Evolutionary conservation across 2,888 invertebrate genomes (phyloP).

Genomic region (Lagria hirta): DNA sequence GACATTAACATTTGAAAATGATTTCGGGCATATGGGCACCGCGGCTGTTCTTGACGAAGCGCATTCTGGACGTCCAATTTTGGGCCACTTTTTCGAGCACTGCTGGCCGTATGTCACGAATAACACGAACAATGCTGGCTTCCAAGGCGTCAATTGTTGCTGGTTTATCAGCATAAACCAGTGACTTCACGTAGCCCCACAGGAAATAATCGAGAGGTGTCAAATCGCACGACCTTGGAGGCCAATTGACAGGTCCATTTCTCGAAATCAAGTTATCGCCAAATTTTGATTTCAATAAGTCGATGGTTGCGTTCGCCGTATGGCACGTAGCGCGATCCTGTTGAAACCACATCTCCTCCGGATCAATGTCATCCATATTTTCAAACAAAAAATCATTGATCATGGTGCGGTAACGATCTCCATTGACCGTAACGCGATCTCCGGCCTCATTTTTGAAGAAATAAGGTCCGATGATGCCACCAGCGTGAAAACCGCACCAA

Average conservation of each 20-base stretch:
- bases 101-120: constrained; percentile 1
- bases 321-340: constrained; percentile 25
- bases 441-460: constrained; percentile 31
- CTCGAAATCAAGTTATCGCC: constrained; percentile 10
- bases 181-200: background rate
- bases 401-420: constrained; percentile 29
- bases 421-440: constrained; percentile 28
- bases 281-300: constrained; percentile 16
- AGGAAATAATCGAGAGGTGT: constrained; percentile 2
- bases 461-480: constrained; percentile 24
- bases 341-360: constrained; percentile 22
- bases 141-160: background rate
- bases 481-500: constrained; percentile 19
- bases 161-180: constrained; percentile 1
- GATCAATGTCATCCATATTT: constrained; percentile 21
- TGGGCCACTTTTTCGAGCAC: background rate
- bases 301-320: constrained; percentile 8
- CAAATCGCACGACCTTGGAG: background rate
- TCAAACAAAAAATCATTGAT: constrained; percentile 24
- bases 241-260: constrained; percentile 10
- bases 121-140: background rate
- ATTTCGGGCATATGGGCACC: background rate
- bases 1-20: background rate
- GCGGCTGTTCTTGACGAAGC: background rate
- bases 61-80: background rate